Evolutionary conservation across 2,797 vertebrate species (phyloP), one percentile per base, ranked within the genome.

Genomic region (Rhinogobio ventralis): DNA sequence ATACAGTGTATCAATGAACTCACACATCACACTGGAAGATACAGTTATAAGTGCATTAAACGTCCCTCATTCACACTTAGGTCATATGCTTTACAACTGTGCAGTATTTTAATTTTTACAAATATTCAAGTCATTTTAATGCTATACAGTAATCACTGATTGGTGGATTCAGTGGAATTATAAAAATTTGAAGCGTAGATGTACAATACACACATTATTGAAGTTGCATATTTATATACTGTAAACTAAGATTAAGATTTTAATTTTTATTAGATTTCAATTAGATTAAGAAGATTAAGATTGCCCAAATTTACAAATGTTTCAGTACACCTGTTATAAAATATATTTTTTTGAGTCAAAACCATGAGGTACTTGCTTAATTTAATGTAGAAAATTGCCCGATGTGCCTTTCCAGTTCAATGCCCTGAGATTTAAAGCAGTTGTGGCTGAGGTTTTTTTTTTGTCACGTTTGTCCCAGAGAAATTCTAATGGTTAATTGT

Each of bases 1-100:
- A 80, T 46, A 72, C 80, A 82, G 55, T 49, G 80, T n/a, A 73
- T 28, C n/a, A 39, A 8, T 49, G 71, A 66, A 51, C 23, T 74
- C 42, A 17, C 39, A 62, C 67, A 20, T 60, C 51, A 60, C 42
- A 33, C 69, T 74, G 30, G 25, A 74, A 36, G 28, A 10, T 46
- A 60, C 23, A 77, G 23, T 23, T 60, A 33, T 7, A 46, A 23
- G 23, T 74, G 57, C 5, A 64, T 66, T 51, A 33, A 33, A 73
- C 2, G 14, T 66, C 28, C 3, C 19, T 74, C 45, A 20, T 28
- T 6, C 45, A 49, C 1, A 33, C 45, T 45, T 14, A 73, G 6
- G 71, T 28, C 45, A 75, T 15, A 30, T 45, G 13, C 33, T 80
- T 68, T 80, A 20, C 30, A 76, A 55, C 23, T 75, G 30, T 68